Conservation (phyloP, 2,888 invertebrate species). For the Eilema sororculum region DNA sequence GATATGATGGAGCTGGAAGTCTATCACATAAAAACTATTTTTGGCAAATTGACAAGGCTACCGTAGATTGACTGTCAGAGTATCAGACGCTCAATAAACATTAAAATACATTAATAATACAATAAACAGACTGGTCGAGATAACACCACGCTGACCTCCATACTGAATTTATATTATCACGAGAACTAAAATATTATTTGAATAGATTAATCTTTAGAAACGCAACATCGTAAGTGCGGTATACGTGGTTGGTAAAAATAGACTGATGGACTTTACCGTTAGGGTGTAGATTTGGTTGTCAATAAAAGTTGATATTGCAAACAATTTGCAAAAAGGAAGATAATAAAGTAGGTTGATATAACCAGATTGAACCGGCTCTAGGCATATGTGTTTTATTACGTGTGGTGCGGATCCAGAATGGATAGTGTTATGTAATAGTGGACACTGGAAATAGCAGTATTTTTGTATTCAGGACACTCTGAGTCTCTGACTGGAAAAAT, state of each 20-base stretch:
- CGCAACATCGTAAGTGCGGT: conserved; percentile 48
- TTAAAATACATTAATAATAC: conserved; percentile 57
- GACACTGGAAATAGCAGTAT: neutral
- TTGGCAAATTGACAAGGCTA: conserved; percentile 29
- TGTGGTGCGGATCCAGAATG: conserved; percentile 47
- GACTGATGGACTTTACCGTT: conserved; percentile 15
- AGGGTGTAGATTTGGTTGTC: conserved; percentile 37
- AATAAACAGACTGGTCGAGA: conserved; percentile 63
- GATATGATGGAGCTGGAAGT: neutral
- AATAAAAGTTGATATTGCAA: conserved; percentile 51
- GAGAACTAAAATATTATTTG: conserved; percentile 74
- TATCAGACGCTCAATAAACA: conserved; percentile 34
- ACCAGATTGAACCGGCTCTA: conserved; percentile 67
- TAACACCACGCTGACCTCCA: conserved; percentile 69
- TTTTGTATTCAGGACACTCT: too few species aligned
- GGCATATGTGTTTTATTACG: conserved; percentile 59
- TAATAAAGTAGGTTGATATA: conserved; percentile 76
- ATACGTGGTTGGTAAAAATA: conserved; percentile 23
- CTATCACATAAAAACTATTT: conserved; percentile 12
- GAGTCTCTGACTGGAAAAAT: neutral
- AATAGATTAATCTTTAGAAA: conserved; percentile 64
- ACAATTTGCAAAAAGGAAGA: conserved; percentile 80
- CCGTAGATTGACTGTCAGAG: conserved; percentile 23
- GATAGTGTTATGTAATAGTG: conserved; percentile 39
- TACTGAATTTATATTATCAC: conserved; percentile 74